Base-by-base conservation (phyloP, 2,888 invertebrate genomes). In the Cremastobaeus sp. region DNA sequence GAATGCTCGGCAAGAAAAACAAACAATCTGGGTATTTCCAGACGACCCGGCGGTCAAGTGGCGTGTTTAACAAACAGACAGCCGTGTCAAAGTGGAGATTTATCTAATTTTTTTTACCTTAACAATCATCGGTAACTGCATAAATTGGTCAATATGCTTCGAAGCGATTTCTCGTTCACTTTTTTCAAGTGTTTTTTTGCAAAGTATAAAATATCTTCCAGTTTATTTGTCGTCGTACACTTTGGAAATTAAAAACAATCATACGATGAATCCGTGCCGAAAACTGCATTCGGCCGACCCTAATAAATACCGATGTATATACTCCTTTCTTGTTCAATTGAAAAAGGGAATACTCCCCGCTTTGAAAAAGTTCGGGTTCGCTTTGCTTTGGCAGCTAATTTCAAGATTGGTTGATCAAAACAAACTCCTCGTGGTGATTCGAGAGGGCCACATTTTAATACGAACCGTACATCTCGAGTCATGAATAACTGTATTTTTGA, bases 21-120 rank as follows among this genome's bases (percentile, higher is more conserved):
- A 85, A 85, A 84, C 83, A 85, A 80, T 76, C 82, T 84, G 81
- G 79, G 81, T 65, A 76, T 81, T 82, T 82, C 78, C 79, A 83
- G 81, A 84, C 82, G 82, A 81, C n/a, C n/a, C n/a, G n/a, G n/a
- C 79, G 77, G 79, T 79, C 82, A 85, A 85, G 83, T 84, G 84
- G 83, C 79, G 79, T 82, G 79, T 84, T 84, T 80, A 83, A 81
- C 81, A 80, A 83, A 84, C 81, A 79, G 47, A 52, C 64, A 64
- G 28, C 34, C 25, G n/a, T 50, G 37, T 55, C 28, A 12, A 43
- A 70, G 59, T 32, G n/a, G 37, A 59, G 37, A 66, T 39, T 52
- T 54, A 17, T 64, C 64, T 54, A 47, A 45, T n/a, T n/a, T n/a
- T n/a, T n/a, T n/a, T n/a, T n/a, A n/a, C n/a, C n/a, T n/a, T n/a